phyloP scores from a whole-genome alignment of 2,888 invertebrate genomes.

The Oegoconia quadripuncta region DNA sequence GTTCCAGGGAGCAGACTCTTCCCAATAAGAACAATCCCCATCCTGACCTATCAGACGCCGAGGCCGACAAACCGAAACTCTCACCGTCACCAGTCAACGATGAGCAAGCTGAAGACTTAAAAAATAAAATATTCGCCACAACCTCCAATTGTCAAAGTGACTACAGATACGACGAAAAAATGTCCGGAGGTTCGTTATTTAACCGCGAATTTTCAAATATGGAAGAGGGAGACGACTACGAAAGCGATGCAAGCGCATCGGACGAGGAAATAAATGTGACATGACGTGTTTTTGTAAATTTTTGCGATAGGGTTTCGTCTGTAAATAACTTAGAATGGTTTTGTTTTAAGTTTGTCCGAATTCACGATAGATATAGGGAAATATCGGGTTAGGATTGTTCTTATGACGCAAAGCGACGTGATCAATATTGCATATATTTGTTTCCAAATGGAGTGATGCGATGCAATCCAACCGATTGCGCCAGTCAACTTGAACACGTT shows the following conservation, averaged over 20 bases:
- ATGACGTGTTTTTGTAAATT: slow-evolving; percentile 79
- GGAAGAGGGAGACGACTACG: slow-evolving; percentile 67
- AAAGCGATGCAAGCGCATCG: slow-evolving; percentile 82
- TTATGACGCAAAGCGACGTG: no score
- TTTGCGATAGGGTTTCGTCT: slow-evolving; percentile 14
- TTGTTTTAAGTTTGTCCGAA: no score
- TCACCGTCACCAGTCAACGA: slow-evolving; percentile 78
- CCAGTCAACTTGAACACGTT: no score
- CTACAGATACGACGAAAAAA: slow-evolving; percentile 62
- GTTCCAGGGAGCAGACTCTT: slow-evolving; percentile 95
- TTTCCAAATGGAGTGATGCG: no score
- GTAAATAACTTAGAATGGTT: slow-evolving; percentile 3
- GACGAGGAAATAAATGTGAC: slow-evolving; percentile 94
- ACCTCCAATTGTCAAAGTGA: slow-evolving; percentile 50
- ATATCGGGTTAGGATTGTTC: no score
- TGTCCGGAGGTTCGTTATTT: slow-evolving; percentile 42
- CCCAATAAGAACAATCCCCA: slow-evolving; percentile 98
- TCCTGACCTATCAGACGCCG: slow-evolving; percentile 95
- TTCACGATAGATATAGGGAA: no score
- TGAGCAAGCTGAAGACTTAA: slow-evolving; percentile 46
- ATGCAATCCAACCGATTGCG: no score
- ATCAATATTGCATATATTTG: no score
- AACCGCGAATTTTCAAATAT: slow-evolving; percentile 57
- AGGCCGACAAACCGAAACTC: slow-evolving; percentile 86
- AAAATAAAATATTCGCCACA: slow-evolving; percentile 52